phyloP scores from a whole-genome alignment of 2,797 vertebrate genomes.

The Danio choprae region DNA sequence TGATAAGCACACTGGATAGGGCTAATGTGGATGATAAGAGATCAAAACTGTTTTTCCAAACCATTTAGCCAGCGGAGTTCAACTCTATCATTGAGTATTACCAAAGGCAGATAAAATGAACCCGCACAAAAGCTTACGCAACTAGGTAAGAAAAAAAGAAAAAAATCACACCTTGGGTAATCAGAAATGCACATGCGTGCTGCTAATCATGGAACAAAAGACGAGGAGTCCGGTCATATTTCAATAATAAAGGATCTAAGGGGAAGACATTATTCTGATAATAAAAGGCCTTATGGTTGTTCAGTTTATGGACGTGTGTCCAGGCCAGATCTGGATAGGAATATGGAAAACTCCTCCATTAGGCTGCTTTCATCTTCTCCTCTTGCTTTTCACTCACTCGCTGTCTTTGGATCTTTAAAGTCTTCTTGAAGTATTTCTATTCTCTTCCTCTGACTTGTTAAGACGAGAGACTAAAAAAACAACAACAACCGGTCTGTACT shows the following conservation, averaged over 20 bases:
- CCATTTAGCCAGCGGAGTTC: slow-evolving; percentile 12
- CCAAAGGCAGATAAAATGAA: neutral
- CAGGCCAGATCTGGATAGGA: slow-evolving; percentile 37
- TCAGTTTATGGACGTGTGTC: slow-evolving; percentile 26
- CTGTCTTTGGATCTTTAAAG: slow-evolving; percentile 42
- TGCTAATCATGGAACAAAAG: slow-evolving; percentile 55
- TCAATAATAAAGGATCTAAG: slow-evolving; percentile 70
- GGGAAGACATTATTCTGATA: slow-evolving; percentile 61
- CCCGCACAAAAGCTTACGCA: slow-evolving; percentile 31
- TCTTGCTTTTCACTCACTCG: slow-evolving; percentile 39
- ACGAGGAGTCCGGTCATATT: slow-evolving; percentile 57
- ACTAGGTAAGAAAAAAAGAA: slow-evolving; percentile 39
- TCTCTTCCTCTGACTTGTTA: slow-evolving; percentile 16
- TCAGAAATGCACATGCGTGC: slow-evolving; percentile 41
- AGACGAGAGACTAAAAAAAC: neutral
- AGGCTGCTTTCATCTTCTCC: slow-evolving; percentile 60
- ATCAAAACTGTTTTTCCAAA: neutral
- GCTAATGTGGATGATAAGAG: slow-evolving; percentile 8
- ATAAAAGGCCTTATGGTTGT: slow-evolving; percentile 54
- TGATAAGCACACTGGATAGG: slow-evolving; percentile 13
- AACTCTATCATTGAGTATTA: neutral
- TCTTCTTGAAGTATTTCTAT: slow-evolving; percentile 9
- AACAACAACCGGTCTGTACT: neutral
- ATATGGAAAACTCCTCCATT: slow-evolving; percentile 59
- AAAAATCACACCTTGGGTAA: slow-evolving; percentile 51